Base-by-base conservation (phyloP, 2,113 vertebrate species). In the Oreocharis arfaki region DNA sequence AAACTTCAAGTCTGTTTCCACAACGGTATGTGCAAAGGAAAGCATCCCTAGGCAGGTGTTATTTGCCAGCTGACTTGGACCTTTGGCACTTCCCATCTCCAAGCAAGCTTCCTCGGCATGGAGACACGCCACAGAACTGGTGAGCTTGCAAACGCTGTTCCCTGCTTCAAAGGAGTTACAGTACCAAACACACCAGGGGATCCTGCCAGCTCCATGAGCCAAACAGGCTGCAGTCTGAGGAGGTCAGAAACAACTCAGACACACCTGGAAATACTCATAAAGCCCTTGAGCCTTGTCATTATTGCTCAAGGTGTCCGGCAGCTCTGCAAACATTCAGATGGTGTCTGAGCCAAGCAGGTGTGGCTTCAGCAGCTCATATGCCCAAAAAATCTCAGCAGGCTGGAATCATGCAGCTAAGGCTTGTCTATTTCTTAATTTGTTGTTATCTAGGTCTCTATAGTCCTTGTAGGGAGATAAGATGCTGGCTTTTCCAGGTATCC, bases 301-400 rank as follows among this genome's bases (percentile, higher is more conserved):
- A 35, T 93, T 96, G 91, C 79, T 94, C 47, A 82, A 92, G 65
- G n/a, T 94, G 79, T 80, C 85, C 59, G 81, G 77, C 57, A 88
- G 57, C 71, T 91, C 79, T 88, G 80, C 88, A 92, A 90, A 61
- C 28, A 46, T 60, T 68, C 2, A 19, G 53, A 64, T 5, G 2
- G 50, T 61, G 46, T 81, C 28, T 87, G 80, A 90, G 73, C 39
- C 77, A 91, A 61, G 35, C 91, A 91, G 87, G 77, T 82, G 83
- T 87, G 90, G 76, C 73, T 90, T 75, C 13, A 7, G 83, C 47
- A 65, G 26, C 90, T 75, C 33, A 11, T 41, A 24, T 70, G 37
- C 79, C 56, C 42, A 16, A 49, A 78, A 42, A 68, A 80, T 6
- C 47, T 78, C 49, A 26, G 18, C 33, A 87, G 68, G 65, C 47